A percentile compares a stretch with the other conserved stretches of the same genome.
phyloP scores from a whole-genome alignment of 2,888 invertebrate genomes.

The Tachystola acroxantha region DNA sequence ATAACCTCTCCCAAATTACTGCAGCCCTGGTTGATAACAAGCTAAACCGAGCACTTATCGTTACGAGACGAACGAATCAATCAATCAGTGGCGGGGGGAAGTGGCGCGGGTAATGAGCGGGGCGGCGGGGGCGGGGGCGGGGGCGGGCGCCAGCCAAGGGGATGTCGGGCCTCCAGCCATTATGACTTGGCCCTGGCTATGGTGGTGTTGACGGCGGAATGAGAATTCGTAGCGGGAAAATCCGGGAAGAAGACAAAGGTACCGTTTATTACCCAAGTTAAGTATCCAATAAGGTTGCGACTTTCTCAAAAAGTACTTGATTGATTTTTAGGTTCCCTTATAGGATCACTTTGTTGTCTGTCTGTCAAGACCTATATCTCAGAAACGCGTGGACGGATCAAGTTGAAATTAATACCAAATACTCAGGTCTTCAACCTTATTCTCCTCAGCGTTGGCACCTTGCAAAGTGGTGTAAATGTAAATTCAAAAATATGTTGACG shows the following conservation, averaged over 20 bases:
- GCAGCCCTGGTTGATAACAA: slow-evolving; percentile 43
- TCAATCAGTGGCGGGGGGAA: slow-evolving; percentile 41
- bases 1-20: slow-evolving; percentile 18
- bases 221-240: neutral
- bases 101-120: slow-evolving; percentile 39
- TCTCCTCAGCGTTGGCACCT: too few species aligned
- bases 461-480: too few species aligned
- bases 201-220: neutral
- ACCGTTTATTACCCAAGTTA: too few species aligned
- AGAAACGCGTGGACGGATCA: too few species aligned
- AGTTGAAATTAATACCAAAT: too few species aligned
- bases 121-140: slow-evolving; percentile 24
- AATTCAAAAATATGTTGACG: too few species aligned
- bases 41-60: slow-evolving; percentile 55
- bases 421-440: too few species aligned
- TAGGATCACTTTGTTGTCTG: too few species aligned
- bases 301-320: too few species aligned
- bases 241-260: neutral
- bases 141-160: slow-evolving; percentile 6
- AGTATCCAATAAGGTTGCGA: too few species aligned
- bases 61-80: slow-evolving; percentile 36
- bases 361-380: too few species aligned
- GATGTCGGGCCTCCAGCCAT: slow-evolving; percentile 1
- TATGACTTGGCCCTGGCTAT: neutral
- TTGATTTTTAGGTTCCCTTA: too few species aligned